Conservation (phyloP, 2,888 invertebrate genomes). For the Prenolepis imparis region DNA sequence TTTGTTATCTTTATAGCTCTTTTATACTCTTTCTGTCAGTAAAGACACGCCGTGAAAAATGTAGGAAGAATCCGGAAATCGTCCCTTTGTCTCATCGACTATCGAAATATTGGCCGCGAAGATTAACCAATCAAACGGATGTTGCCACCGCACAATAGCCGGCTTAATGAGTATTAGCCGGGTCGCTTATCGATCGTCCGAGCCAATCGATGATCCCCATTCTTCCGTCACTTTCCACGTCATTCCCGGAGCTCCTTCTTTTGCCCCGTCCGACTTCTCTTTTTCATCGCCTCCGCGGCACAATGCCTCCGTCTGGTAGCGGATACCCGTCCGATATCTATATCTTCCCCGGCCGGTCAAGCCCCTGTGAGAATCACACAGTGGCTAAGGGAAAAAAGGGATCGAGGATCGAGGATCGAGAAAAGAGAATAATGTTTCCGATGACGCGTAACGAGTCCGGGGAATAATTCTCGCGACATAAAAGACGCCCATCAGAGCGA, state of each 20-base stretch:
- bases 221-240: slow-evolving; percentile 69
- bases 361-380: slow-evolving; percentile 45
- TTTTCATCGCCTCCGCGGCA: slow-evolving; percentile 59
- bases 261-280: slow-evolving; percentile 52
- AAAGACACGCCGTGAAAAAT: slow-evolving; percentile 18
- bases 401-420: slow-evolving; percentile 50
- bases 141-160: slow-evolving; percentile 82
- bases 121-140: slow-evolving; percentile 84
- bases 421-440: slow-evolving; percentile 49
- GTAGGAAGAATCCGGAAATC: slow-evolving; percentile 45
- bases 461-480: slow-evolving; percentile 29
- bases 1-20: neutral
- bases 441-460: slow-evolving; percentile 37
- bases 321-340: slow-evolving; percentile 61
- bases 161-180: slow-evolving; percentile 82
- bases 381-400: slow-evolving; percentile 38
- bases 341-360: slow-evolving; percentile 52
- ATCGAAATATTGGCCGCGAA: slow-evolving; percentile 65
- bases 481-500: neutral
- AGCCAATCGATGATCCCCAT: slow-evolving; percentile 72
- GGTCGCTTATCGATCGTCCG: slow-evolving; percentile 73
- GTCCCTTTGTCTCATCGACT: slow-evolving; percentile 29
- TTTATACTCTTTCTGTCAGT: neutral
- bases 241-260: slow-evolving; percentile 62
- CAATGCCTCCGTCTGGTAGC: slow-evolving; percentile 66